Evolutionary conservation across 2,797 vertebrate species (phyloP).

Genomic region (Microctenopoma steveboyesi): DNA sequence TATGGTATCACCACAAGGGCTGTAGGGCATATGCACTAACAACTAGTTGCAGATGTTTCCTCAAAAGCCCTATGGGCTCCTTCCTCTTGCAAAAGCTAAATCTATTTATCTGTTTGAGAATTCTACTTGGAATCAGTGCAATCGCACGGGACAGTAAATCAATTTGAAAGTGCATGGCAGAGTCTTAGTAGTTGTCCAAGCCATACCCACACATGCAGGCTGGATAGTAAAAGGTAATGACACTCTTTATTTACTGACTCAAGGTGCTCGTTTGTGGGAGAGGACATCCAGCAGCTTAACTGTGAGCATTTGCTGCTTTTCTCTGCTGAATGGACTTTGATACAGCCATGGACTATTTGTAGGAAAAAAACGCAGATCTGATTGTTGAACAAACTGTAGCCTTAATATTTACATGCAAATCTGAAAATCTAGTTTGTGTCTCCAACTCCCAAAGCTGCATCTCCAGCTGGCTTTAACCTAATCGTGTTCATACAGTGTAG

Average conservation of each 20-base stretch:
- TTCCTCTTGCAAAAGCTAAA: constrained; percentile 3
- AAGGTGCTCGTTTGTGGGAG: background rate
- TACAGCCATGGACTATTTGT: too few species aligned
- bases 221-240: background rate
- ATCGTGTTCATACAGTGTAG: background rate
- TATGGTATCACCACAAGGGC: background rate
- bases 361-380: too few species aligned
- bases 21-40: background rate
- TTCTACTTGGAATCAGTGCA: constrained; percentile 18
- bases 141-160: background rate
- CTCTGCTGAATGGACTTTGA: too few species aligned
- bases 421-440: background rate
- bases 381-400: too few species aligned
- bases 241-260: background rate
- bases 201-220: background rate
- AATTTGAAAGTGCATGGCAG: background rate
- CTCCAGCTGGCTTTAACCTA: background rate
- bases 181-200: background rate
- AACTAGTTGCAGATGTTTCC: constrained; percentile 23
- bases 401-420: background rate
- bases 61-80: background rate
- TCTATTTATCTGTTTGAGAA: constrained; percentile 18
- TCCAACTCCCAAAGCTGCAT: background rate
- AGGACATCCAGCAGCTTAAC: background rate
- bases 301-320: background rate